phyloP scores from a whole-genome alignment of 2,888 invertebrate species.

The Stramonita haemastoma region DNA sequence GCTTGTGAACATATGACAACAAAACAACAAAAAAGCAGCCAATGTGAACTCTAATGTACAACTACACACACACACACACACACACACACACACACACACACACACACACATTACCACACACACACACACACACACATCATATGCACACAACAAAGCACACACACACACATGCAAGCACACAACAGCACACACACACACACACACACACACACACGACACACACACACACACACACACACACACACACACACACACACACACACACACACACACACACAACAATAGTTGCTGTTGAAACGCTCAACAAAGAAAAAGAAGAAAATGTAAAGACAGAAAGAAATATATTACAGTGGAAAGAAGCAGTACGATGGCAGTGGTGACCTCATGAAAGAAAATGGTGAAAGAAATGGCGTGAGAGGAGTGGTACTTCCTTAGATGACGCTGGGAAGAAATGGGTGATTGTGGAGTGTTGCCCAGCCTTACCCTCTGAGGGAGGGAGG shows the following conservation, averaged over 20 bases:
- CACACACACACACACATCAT: background rate
- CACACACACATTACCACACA: background rate
- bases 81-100: background rate
- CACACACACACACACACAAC: background rate
- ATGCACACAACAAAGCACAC: background rate
- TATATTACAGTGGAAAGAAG: no score
- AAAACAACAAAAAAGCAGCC: background rate
- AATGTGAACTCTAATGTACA: no score
- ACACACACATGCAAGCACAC: background rate
- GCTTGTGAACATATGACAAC: background rate
- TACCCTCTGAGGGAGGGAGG: no score
- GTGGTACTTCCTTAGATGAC: no score
- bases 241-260: background rate
- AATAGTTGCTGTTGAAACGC: no score
- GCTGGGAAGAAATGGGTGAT: no score
- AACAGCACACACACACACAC: background rate
- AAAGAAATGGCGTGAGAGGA: no score
- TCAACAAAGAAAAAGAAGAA: no score
- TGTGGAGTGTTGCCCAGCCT: no score
- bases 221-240: conserved; percentile 13
- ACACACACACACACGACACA: background rate
- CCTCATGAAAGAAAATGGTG: no score
- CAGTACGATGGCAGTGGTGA: no score
- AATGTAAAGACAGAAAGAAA: no score
- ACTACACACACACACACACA: background rate